A percentile compares a stretch with the other conserved stretches of the same genome.
These are phyloP conservation scores for Cacoxenus indagator DNA, from an alignment of 2,888 invertebrate genomes.

Conservation along the genomic window DNA sequence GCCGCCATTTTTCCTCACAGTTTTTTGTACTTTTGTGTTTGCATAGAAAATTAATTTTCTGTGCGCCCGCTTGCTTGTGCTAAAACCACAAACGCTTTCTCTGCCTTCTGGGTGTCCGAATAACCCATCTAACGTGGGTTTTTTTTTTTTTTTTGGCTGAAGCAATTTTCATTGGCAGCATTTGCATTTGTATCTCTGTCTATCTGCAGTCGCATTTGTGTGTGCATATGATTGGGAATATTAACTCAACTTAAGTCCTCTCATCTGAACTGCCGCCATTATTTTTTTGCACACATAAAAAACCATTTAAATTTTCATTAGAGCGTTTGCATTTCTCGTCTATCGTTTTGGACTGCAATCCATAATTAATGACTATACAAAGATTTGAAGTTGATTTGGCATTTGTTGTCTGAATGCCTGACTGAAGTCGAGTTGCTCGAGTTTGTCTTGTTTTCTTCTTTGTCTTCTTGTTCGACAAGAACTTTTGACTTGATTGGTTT, in stretches of 20 bases:
- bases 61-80: not conserved
- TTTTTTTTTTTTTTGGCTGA: too few species aligned
- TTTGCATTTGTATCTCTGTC: constrained; percentile 4
- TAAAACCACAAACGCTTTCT: not conserved
- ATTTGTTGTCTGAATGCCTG: too few species aligned
- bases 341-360: not conserved
- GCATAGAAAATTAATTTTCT: not conserved
- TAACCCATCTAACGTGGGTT: too few species aligned
- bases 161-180: constrained; percentile 5
- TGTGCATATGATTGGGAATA: too few species aligned
- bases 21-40: not conserved
- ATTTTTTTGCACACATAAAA: constrained; percentile 1
- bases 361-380: too few species aligned
- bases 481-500: too few species aligned
- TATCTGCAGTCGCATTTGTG: not conserved
- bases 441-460: too few species aligned
- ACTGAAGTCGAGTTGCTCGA: too few species aligned
- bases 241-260: not conserved
- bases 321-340: constrained; percentile 2
- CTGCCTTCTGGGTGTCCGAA: not conserved
- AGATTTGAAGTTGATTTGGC: not conserved
- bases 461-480: too few species aligned
- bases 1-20: not conserved
- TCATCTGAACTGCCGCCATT: not conserved
- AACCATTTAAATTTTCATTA: constrained; percentile 8